Evolutionary conservation across 1,140 invertebrate species (phyloP).

Genomic region (Stenopsyche tienmushanensis): DNA sequence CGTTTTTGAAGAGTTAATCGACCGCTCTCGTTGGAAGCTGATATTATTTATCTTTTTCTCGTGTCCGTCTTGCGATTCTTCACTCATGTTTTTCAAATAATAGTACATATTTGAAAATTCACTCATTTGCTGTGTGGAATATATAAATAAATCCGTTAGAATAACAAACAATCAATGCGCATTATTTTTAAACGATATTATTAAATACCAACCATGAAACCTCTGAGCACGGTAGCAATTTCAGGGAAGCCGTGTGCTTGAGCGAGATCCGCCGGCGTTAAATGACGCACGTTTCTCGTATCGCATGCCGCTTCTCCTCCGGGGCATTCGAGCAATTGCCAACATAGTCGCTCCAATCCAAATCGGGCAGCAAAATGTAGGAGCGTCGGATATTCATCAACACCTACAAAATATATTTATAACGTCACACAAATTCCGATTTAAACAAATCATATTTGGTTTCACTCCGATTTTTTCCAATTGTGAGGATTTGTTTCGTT

Average conservation of each 20-base stretch:
- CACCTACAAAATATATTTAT: too few relatives aligned
- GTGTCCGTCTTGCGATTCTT: conserved; percentile 47
- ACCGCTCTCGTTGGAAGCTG: neutral
- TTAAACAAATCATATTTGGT: too few relatives aligned
- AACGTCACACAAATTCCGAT: too few relatives aligned
- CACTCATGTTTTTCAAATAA: conserved; percentile 77
- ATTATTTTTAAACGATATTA: conserved; percentile 14
- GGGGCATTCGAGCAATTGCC: conserved; percentile 80
- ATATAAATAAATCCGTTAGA: conserved; percentile 38
- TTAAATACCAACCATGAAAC: conserved; percentile 65
- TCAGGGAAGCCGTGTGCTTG: conserved; percentile 69
- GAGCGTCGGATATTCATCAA: conserved; percentile 82
- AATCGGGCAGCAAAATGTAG: conserved; percentile 86
- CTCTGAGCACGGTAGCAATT: conserved; percentile 70
- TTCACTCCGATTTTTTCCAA: too few relatives aligned
- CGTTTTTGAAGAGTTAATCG: neutral
- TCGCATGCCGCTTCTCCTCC: conserved; percentile 77
- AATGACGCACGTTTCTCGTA: conserved; percentile 74
- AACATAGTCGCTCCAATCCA: conserved; percentile 78
- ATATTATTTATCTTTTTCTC: conserved; percentile 44
- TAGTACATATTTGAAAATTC: conserved; percentile 82
- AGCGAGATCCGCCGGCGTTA: conserved; percentile 78
- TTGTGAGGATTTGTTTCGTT: too few relatives aligned
- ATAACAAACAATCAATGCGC: neutral
- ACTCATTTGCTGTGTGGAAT: conserved; percentile 69